Percentiles rank a stretch among this genome's conserved stretches.
These are phyloP conservation scores for Melanotaenia trifasciata DNA, from an alignment of 2,797 vertebrate species.

Conservation along the genomic window DNA sequence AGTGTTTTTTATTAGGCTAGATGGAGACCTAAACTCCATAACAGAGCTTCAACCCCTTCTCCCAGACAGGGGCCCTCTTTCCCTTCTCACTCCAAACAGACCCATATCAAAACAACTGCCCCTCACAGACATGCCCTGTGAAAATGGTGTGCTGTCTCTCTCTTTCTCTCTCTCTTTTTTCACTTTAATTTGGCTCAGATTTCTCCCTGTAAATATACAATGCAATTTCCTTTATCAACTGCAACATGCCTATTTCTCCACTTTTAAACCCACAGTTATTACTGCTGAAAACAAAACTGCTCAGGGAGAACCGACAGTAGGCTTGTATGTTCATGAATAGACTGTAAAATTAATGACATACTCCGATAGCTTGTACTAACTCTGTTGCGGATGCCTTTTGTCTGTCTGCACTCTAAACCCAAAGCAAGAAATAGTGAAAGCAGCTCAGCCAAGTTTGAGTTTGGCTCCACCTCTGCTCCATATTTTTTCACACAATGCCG, in stretches of 20 bases:
- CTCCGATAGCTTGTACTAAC: slow-evolving; percentile 42
- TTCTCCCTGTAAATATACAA: slow-evolving; percentile 68
- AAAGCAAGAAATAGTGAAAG: slow-evolving; percentile 33
- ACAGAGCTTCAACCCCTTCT: slow-evolving; percentile 77
- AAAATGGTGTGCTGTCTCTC: slow-evolving; percentile 59
- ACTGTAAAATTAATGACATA: slow-evolving; percentile 42
- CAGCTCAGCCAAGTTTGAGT: slow-evolving; percentile 43
- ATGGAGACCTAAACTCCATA: slow-evolving; percentile 85
- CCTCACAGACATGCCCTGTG: slow-evolving; percentile 71
- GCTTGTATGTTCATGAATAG: slow-evolving; percentile 2
- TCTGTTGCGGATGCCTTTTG: slow-evolving; percentile 29
- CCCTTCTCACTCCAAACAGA: slow-evolving; percentile 68
- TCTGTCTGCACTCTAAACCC: slow-evolving; percentile 37
- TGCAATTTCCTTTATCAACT: slow-evolving; percentile 78
- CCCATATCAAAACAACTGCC: slow-evolving; percentile 82
- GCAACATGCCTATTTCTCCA: slow-evolving; percentile 55
- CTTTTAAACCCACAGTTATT: slow-evolving; percentile 70
- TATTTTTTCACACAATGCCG: slow-evolving; percentile 67
- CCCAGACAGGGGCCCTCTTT: slow-evolving; percentile 80
- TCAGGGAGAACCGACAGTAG: slow-evolving; percentile 19
- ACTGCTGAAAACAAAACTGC: slow-evolving; percentile 60
- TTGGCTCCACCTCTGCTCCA: slow-evolving; percentile 62
- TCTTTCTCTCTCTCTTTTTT: neutral
- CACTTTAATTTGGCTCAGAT: slow-evolving; percentile 68
- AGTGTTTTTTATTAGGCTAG: slow-evolving; percentile 86